These are phyloP conservation scores for Pristionchus entomophagus DNA, from an alignment of 2,888 invertebrate genomes.

Conservation along the genomic window DNA sequence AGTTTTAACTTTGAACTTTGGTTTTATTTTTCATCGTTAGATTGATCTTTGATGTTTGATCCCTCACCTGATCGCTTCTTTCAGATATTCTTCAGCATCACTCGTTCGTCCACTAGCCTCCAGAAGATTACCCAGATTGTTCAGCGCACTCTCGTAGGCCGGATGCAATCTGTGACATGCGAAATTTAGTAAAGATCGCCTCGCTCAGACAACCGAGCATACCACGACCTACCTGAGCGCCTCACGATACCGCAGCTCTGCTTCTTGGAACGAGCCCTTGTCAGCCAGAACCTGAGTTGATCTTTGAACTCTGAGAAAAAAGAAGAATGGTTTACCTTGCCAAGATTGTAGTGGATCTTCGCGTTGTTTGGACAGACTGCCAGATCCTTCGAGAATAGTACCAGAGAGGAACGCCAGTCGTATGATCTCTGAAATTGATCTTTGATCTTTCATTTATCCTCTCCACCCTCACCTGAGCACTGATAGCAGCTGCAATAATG, in stretches of 20 bases:
- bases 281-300: constrained; percentile 83
- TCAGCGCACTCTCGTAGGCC: constrained; percentile 91
- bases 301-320: neutral
- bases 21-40: neutral
- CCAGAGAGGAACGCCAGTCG: constrained; percentile 61
- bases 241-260: constrained; percentile 84
- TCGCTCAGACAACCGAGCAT: no score
- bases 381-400: constrained; percentile 87
- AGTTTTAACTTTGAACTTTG: neutral
- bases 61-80: constrained; percentile 77
- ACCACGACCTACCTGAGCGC: constrained; percentile 58
- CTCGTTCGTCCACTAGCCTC: constrained; percentile 83
- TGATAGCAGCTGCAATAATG: neutral
- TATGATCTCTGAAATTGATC: constrained; percentile 54
- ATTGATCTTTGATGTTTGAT: neutral
- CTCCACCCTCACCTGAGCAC: neutral
- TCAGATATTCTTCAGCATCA: constrained; percentile 70
- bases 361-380: constrained; percentile 93
- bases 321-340: constrained; percentile 80
- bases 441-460: constrained; percentile 23
- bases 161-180: constrained; percentile 83
- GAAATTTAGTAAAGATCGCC: neutral
- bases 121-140: constrained; percentile 90
- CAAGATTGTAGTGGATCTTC: constrained; percentile 91
- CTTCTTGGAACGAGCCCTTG: constrained; percentile 82